Conservation (phyloP, 2,888 invertebrate species). For the Tenthredo notha region DNA sequence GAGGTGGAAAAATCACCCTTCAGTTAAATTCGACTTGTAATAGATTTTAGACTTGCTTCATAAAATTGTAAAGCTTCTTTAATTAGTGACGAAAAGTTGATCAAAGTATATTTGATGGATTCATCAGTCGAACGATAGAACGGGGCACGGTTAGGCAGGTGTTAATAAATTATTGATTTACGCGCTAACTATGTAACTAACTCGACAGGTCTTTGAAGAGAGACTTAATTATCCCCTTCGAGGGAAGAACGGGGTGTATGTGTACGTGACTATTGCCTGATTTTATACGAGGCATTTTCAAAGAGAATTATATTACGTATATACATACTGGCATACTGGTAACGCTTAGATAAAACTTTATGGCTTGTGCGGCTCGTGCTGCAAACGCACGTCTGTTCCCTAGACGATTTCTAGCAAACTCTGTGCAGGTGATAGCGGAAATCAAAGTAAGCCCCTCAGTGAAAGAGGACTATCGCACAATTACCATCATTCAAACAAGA, state of each 20-base stretch:
- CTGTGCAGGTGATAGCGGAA: conserved; percentile 29
- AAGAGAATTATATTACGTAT: conserved; percentile 3
- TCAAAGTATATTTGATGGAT: neutral
- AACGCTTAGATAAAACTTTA: conserved; percentile 33
- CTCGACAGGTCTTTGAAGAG: conserved; percentile 24
- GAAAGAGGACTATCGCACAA: neutral
- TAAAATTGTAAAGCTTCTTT: neutral
- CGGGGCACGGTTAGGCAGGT: neutral
- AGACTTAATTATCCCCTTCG: conserved; percentile 14
- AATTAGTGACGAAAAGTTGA: conserved; percentile 19
- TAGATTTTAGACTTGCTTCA: neutral
- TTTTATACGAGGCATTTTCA: neutral
- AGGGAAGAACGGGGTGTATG: neutral
- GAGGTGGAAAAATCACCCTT: neutral
- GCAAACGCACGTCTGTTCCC: conserved; percentile 1
- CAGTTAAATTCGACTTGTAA: neutral
- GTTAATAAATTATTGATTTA: conserved; percentile 25
- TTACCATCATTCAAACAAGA: neutral
- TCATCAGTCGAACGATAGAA: neutral
- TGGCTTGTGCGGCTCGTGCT: conserved; percentile 22
- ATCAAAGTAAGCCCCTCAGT: conserved; percentile 29
- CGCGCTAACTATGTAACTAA: conserved; percentile 10
- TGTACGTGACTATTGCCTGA: conserved; percentile 8
- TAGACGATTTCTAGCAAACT: conserved; percentile 21
- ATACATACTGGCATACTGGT: neutral